Evolutionary conservation across 2,888 invertebrate species (phyloP), one percentile per base, ranked within the genome.

Genomic region (Adineta ricciae): DNA sequence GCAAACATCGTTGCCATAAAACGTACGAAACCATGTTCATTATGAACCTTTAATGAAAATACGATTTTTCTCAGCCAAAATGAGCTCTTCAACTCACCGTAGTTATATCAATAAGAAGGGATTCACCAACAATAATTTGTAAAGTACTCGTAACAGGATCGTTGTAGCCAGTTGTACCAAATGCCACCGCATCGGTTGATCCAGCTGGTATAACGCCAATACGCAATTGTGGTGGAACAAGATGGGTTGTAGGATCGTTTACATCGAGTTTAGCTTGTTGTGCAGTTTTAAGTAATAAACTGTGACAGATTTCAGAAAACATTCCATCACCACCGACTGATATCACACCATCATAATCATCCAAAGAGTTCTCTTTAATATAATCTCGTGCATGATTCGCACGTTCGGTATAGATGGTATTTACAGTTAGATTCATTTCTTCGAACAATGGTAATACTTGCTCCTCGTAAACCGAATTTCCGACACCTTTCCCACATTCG

Each of bases 371-470:
- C 24, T 83, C 56, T 24, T 27, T 11, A 46, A 86, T 36, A 46
- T 78, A 86, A 49, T 86, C 85, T 21, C 56, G 50, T 38, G 84
- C 85, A 54, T 85, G 84, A 84, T 86, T 41, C 11, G 83, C 64
- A 16, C 86, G 85, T 46, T 85, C 56, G 2, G 86, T 86, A 64
- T 64, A 64, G 27, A 64, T 64, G 4, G 56, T 64, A 8, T 64
- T 27, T 27, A 64, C 24, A 64, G 16, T 64, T 4, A 64, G 9
- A 24, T 64, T n/a, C 8, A 24, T 24, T 64, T 64, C 56, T 27
- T 64, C 56, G 14, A 64, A 64, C 27, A 64, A 64, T 64, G 56
- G n/a, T 27, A n/a, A 27, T 5, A 64, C 24, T 64, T 64, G n/a
- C 27, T 64, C 27, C 14, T 64, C 56, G 24, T 64, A 64, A 24